Evolutionary conservation across 2,797 vertebrate species (phyloP).

Genomic region (Pseudotriccus pelzelni): DNA sequence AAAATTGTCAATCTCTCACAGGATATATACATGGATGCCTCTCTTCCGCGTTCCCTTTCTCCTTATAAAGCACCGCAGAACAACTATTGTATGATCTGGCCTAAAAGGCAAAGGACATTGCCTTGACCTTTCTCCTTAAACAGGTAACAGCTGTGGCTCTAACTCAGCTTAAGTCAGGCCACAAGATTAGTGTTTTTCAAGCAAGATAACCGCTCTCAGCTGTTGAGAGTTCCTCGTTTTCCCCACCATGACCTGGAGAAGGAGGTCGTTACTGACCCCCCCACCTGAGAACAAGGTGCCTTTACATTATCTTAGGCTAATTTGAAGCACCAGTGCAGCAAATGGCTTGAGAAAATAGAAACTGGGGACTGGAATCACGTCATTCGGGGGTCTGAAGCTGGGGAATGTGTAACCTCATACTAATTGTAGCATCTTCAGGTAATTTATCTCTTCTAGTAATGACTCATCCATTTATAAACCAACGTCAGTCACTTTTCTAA

Average conservation of each 20-base stretch:
- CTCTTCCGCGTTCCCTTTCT: not conserved
- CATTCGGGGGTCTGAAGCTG: not conserved
- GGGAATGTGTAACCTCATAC: not conserved
- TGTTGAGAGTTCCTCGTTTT: not conserved
- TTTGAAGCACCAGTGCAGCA: not conserved
- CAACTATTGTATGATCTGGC: not conserved
- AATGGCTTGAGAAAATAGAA: not conserved
- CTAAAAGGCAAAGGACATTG: not conserved
- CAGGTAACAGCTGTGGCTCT: slow-evolving; percentile 9
- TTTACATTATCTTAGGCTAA: not conserved
- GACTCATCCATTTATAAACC: not conserved
- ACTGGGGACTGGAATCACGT: not conserved
- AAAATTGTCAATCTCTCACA: not conserved
- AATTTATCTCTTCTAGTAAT: not conserved
- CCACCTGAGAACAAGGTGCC: not conserved
- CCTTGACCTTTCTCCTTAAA: not conserved
- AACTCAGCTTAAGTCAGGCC: slow-evolving; percentile 22
- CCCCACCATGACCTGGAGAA: not conserved
- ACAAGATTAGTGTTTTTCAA: not conserved
- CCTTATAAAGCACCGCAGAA: not conserved
- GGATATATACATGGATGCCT: accelerated
- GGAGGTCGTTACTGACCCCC: not conserved
- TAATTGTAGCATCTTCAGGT: not conserved
- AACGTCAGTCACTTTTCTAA: not conserved
- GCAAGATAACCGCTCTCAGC: not conserved